Evolutionary conservation across 2,888 invertebrate species (phyloP), one percentile per base, ranked within the genome.

Genomic region (Papilio demoleus): DNA sequence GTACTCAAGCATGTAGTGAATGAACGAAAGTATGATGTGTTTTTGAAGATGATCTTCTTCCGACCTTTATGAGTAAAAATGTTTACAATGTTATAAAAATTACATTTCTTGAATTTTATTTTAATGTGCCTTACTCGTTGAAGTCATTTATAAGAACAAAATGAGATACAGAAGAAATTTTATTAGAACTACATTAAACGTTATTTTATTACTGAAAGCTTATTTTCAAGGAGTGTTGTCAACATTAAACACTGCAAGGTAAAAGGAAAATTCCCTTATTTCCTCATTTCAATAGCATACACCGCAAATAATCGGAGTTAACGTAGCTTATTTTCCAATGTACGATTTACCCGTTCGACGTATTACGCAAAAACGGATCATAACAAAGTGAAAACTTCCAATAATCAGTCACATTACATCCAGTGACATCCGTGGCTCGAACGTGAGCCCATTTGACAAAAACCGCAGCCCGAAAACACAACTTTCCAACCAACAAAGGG

Each of bases 401-500:
- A 50, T 65, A 65, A 68, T 34, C 68, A 62, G 63, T 61, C 53
- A 47, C 38, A 38, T 58, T 63, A 60, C 60, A 40, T 22, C n/a
- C 64, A 60, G 64, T 40, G 68, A 60, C 64, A 61, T 61, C 67
- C 67, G 67, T 31, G 50, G 27, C 27, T 14, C 59, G 50, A 60
- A 65, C 68, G 64, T 65, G 68, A 68, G 68, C 38, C 61, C 58
- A 63, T 50, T 67, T 65, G 47, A 59, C 56, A 47, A 50, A 45
- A 64, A 50, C 70, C 64, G 62, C 72, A 71, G 71, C 65, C 65
- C 61, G 64, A 67, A 71, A 71, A 60, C 63, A 56, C 60, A 70
- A 68, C 65, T 72, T 68, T 61, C 59, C n/a, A 65, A 66, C 45
- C 62, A 67, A 73, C 71, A 73, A 76, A 72, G 72, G 70, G 64